These are phyloP conservation scores for Porites cylindrica DNA, from an alignment of 92 coral and sea anemone genomes.

Conservation along the genomic window DNA sequence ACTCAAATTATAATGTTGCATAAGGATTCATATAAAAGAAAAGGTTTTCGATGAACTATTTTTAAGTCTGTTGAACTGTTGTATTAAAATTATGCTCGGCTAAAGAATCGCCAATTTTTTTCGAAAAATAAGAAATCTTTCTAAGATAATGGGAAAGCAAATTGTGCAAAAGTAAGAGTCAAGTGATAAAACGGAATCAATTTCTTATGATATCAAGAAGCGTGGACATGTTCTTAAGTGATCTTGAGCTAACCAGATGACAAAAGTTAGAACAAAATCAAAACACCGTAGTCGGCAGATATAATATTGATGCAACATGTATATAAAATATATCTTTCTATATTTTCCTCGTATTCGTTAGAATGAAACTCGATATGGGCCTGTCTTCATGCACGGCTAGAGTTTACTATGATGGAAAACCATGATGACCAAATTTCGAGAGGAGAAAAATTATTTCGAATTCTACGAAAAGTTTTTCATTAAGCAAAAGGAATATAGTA, in stretches of 20 bases:
- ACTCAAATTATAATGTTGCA: too few species aligned
- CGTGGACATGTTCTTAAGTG: not conserved
- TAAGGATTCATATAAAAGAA: too few species aligned
- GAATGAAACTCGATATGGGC: not conserved
- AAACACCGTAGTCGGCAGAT: constrained; percentile 3
- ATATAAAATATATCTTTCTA: not conserved
- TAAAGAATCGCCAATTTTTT: too few species aligned
- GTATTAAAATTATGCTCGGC: too few species aligned
- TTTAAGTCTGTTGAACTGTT: too few species aligned
- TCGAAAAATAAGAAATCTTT: too few species aligned
- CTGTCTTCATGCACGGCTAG: constrained; percentile 1
- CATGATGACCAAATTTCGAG: not conserved
- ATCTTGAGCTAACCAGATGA: constrained; percentile 15
- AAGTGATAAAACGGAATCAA: not conserved
- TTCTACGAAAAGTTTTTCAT: not conserved
- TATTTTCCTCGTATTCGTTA: not conserved
- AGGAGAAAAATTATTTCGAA: not conserved
- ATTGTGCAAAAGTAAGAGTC: too few species aligned
- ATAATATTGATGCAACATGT: not conserved
- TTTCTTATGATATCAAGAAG: not conserved
- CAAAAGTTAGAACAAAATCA: constrained; percentile 32
- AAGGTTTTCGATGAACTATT: too few species aligned
- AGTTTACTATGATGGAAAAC: not conserved
- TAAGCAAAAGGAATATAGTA: not conserved
- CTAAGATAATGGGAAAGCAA: too few species aligned